These are phyloP conservation scores for Rhineura floridana DNA, from an alignment of 2,113 vertebrate genomes.

Conservation along the genomic window DNA sequence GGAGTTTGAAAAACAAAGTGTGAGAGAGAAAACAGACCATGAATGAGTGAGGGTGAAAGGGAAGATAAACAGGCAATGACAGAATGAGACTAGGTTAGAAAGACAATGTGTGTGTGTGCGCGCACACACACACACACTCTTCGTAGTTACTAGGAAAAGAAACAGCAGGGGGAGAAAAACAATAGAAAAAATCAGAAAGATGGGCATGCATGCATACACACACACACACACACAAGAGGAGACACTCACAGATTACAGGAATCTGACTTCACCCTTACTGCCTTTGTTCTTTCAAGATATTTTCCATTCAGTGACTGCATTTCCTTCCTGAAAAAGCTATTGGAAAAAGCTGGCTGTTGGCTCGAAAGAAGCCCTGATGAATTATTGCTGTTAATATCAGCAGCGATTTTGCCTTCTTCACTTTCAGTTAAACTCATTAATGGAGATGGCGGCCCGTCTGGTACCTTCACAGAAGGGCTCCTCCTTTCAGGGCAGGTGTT, in stretches of 20 bases:
- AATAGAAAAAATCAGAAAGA: background rate
- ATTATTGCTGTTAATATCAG: conserved; percentile 4
- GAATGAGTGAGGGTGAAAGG: conserved; percentile 26
- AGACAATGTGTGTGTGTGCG: background rate
- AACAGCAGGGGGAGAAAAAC: background rate
- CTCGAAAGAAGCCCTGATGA: conserved; percentile 43
- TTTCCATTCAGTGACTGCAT: conserved; percentile 74
- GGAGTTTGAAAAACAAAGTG: background rate
- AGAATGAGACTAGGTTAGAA: background rate
- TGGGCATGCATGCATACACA: background rate
- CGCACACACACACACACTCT: background rate
- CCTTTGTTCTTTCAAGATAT: conserved; percentile 71
- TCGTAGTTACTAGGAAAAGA: background rate
- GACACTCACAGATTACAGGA: conserved; percentile 60
- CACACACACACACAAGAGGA: background rate
- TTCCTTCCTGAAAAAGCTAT: conserved; percentile 70
- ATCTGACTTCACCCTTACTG: conserved; percentile 71
- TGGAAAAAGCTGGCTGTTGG: conserved; percentile 65
- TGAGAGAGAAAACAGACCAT: conserved; percentile 21
- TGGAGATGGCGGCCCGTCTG: background rate
- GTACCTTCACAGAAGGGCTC: background rate
- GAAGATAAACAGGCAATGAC: conserved; percentile 18
- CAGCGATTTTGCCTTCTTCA: conserved; percentile 32
- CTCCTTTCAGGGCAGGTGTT: conserved; percentile 6
- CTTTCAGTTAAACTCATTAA: conserved; percentile 32